A percentile compares a stretch with the other conserved stretches of the same genome.
phyloP scores from a whole-genome alignment of 2,113 vertebrate genomes.

The Alethe castanea region DNA sequence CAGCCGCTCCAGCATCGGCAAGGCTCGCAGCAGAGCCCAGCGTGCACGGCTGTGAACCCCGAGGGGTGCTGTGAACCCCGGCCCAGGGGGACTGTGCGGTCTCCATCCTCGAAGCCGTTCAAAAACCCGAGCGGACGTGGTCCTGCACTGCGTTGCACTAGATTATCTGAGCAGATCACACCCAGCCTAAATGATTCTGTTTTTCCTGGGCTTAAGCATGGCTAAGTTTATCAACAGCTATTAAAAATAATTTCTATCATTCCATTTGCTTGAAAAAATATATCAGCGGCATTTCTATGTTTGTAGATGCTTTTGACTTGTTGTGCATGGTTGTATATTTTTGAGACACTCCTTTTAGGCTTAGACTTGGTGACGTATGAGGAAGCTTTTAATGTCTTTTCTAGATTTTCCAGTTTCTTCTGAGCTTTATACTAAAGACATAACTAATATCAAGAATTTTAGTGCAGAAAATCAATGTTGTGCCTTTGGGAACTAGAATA shows the following conservation, averaged over 20 bases:
- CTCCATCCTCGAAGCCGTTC: neutral
- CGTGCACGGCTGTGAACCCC: neutral
- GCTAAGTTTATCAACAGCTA: neutral
- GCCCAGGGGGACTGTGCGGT: neutral
- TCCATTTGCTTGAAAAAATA: neutral
- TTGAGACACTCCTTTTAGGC: neutral
- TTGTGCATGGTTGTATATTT: neutral
- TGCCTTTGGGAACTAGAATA: neutral
- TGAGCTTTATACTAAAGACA: neutral
- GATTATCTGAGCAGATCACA: neutral
- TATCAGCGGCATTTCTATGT: neutral
- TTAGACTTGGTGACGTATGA: neutral
- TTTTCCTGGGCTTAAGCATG: neutral
- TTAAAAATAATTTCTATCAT: neutral
- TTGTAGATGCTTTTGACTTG: neutral
- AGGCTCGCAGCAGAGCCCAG: neutral
- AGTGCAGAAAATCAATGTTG: neutral
- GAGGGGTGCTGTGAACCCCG: neutral
- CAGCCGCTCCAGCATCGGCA: fast-evolving
- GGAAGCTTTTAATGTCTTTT: neutral
- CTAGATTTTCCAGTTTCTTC: neutral
- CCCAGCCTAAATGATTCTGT: neutral
- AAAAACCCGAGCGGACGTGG: neutral
- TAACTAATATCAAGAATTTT: neutral
- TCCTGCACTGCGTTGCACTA: neutral